Evolutionary conservation across 2,113 vertebrate species (phyloP).

Genomic region (Barnardius zonarius): DNA sequence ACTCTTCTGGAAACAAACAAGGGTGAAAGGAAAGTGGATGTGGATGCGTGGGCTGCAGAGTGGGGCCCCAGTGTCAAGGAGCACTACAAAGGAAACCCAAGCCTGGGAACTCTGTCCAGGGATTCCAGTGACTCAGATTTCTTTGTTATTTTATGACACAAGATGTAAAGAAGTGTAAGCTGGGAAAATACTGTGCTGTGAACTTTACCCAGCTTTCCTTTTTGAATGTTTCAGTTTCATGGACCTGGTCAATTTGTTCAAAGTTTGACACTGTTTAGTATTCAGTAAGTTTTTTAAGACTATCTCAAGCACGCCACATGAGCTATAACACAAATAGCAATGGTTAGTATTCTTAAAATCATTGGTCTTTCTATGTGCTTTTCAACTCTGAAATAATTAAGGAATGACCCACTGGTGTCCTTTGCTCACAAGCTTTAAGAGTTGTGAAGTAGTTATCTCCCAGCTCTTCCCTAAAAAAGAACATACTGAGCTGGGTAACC

Average conservation of each 20-base stretch:
- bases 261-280: not conserved
- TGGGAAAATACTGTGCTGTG: conserved; percentile 64
- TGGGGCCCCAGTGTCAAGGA: conserved; percentile 14
- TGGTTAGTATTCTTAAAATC: not conserved
- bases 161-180: conserved; percentile 69
- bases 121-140: conserved; percentile 59
- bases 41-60: conserved; percentile 39
- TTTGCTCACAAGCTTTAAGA: not conserved
- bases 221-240: not conserved
- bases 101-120: conserved; percentile 71
- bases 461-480: not conserved
- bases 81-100: conserved; percentile 64
- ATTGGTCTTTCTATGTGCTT: not conserved
- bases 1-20: not conserved
- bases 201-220: conserved; percentile 61
- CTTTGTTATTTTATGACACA: conserved; percentile 68
- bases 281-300: not conserved
- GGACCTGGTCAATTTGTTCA: not conserved
- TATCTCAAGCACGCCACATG: not conserved
- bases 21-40: conserved; percentile 28
- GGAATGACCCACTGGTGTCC: not conserved
- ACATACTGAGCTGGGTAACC: not conserved
- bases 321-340: not conserved
- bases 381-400: conserved; percentile 9
- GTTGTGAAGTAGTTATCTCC: not conserved